Conservation (phyloP, 37 sponge, comb jelly and placozoan species). For the Chondrosia reniformis region DNA sequence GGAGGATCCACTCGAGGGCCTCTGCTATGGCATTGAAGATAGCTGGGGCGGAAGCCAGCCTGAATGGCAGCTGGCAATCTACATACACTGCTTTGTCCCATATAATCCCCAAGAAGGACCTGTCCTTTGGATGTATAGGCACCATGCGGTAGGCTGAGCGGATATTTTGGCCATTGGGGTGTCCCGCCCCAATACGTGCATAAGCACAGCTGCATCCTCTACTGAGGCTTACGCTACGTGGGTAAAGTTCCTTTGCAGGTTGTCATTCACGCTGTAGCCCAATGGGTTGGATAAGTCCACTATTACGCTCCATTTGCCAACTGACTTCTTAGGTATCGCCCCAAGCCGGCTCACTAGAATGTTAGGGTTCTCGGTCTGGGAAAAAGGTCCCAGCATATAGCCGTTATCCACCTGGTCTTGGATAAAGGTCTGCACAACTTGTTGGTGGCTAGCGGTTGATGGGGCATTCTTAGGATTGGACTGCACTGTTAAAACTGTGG, state of each 20-base stretch:
- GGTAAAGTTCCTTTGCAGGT: not conserved
- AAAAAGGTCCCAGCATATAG: slow-evolving; percentile 18
- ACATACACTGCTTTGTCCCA: not conserved
- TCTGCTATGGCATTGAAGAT: slow-evolving; percentile 14
- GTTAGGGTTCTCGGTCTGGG: not conserved
- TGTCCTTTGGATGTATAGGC: not conserved
- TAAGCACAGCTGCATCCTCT: not conserved
- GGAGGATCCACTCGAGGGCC: slow-evolving; percentile 22
- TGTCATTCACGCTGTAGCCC: slow-evolving; percentile 10
- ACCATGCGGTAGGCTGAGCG: not conserved
- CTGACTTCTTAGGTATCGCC: slow-evolving; percentile 8
- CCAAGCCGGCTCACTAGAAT: not conserved
- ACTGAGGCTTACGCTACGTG: slow-evolving; percentile 1
- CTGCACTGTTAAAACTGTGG: no score
- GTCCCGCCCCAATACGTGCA: not conserved
- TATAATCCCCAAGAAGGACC: not conserved
- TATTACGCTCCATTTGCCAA: slow-evolving; percentile 10
- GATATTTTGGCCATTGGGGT: slow-evolving; percentile 8
- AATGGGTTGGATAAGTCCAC: slow-evolving; percentile 3
- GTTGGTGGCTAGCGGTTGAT: not conserved
- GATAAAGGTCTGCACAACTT: not conserved
- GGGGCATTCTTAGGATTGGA: not conserved
- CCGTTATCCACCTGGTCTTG: not conserved
- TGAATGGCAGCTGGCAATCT: slow-evolving; percentile 9
- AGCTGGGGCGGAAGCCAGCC: slow-evolving; percentile 3